phyloP scores from a whole-genome alignment of 2,797 vertebrate species.

The Sebastes dallii region DNA sequence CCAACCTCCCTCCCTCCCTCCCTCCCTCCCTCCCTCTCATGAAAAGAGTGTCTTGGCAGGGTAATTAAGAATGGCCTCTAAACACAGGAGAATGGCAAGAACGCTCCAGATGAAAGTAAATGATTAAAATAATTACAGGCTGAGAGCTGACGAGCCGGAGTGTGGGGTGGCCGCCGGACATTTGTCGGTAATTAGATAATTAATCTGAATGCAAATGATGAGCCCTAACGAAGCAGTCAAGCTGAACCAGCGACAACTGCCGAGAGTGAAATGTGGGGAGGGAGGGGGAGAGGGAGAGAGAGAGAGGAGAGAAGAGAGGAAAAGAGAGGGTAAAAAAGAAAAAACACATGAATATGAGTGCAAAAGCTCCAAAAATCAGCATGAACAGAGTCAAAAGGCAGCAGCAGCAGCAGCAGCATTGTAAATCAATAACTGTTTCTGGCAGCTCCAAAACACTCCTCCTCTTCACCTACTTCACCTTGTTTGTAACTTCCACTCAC shows the following conservation, averaged over 20 bases:
- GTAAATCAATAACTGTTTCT: conserved; percentile 63
- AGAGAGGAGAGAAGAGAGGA: background rate
- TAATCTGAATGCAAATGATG: conserved; percentile 99
- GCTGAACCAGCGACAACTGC: conserved; percentile 95
- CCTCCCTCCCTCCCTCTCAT: conserved; percentile 63
- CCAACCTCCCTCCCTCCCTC: conserved; percentile 46
- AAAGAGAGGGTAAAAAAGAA: background rate
- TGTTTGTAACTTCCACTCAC: conserved; percentile 44
- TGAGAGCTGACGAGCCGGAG: conserved; percentile 98
- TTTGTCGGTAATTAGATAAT: conserved; percentile 99
- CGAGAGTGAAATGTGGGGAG: conserved; percentile 83
- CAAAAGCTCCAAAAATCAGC: conserved; percentile 45
- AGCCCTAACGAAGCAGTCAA: conserved; percentile 99
- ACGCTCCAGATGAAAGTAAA: conserved; percentile 99
- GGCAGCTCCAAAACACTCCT: conserved; percentile 37
- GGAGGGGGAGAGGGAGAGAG: background rate
- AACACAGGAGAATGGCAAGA: conserved; percentile 96
- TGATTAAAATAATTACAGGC: conserved; percentile 99
- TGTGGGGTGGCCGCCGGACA: conserved; percentile 98
- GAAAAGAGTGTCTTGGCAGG: conserved; percentile 88
- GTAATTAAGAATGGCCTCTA: conserved; percentile 99
- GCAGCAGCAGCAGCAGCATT: conserved; percentile 32
- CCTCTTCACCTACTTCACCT: background rate
- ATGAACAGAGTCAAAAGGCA: conserved; percentile 32
- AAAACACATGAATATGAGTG: conserved; percentile 69